phyloP scores from a whole-genome alignment of 2,797 vertebrate genomes.

The Gorsachius magnificus region DNA sequence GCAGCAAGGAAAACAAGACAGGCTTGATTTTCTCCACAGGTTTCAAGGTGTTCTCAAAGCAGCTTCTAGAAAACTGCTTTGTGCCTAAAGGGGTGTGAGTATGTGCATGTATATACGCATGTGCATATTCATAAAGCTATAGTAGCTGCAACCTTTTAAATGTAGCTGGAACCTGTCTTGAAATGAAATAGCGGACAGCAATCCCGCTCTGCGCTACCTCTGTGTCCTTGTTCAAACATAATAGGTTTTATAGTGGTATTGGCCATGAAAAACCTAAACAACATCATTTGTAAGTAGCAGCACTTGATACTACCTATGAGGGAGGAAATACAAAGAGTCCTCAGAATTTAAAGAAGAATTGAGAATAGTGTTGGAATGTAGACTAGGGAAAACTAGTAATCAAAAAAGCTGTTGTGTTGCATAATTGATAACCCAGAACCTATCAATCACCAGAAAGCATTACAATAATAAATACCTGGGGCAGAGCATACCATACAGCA shows the following conservation, averaged over 20 bases:
- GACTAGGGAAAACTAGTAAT: neutral
- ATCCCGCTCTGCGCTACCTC: neutral
- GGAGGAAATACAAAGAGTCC: neutral
- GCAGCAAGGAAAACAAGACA: slow-evolving; percentile 11
- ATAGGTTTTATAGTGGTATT: neutral
- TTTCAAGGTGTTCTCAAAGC: slow-evolving; percentile 22
- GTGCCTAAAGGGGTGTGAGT: neutral
- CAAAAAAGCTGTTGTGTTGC: neutral
- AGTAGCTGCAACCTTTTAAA: neutral
- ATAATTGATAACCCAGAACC: neutral
- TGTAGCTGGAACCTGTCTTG: neutral
- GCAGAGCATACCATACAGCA: neutral
- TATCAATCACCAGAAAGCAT: neutral
- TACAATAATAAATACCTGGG: neutral
- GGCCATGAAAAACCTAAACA: neutral
- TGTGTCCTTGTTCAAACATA: neutral
- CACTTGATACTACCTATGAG: neutral
- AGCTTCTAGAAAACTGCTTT: neutral
- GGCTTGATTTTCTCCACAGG: slow-evolving; percentile 10
- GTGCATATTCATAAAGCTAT: neutral
- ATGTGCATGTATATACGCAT: neutral
- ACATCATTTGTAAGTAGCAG: neutral
- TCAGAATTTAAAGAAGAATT: neutral
- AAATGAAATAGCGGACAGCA: neutral
- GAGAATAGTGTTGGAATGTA: neutral